Percentiles rank a stretch among this genome's conserved stretches.
These are phyloP conservation scores for Embidobia sp. DNA, from an alignment of 2,888 invertebrate genomes.

Conservation along the genomic window DNA sequence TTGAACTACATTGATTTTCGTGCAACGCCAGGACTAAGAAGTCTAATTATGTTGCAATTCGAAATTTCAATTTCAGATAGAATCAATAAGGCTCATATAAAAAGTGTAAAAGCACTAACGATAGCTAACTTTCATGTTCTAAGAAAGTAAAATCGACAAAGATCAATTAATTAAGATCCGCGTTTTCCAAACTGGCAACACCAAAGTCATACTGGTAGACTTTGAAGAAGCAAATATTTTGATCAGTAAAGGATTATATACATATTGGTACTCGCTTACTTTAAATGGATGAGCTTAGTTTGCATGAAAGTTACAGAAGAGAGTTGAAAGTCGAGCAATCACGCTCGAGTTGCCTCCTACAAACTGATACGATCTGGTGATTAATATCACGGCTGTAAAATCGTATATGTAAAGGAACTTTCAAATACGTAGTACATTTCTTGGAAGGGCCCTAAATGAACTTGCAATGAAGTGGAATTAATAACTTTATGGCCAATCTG, in stretches of 20 bases:
- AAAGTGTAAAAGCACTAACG: constrained; percentile 8
- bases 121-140: constrained; percentile 9
- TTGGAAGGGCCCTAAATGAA: no score
- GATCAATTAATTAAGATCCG: no score
- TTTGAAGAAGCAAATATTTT: constrained; percentile 2
- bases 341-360: constrained; percentile 26
- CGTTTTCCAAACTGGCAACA: no score
- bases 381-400: constrained; percentile 33
- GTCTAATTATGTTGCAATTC: constrained; percentile 12
- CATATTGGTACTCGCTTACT: constrained; percentile 6
- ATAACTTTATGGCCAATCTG: no score
- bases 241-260: constrained; percentile 9
- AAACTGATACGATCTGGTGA: constrained; percentile 23
- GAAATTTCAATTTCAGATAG: constrained; percentile 47
- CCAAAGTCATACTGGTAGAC: no score
- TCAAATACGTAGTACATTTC: no score
- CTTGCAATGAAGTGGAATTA: no score
- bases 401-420: no score
- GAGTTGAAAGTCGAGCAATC: constrained; percentile 44
- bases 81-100: background rate
- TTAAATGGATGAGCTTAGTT: constrained; percentile 19
- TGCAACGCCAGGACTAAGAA: background rate
- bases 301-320: constrained; percentile 35
- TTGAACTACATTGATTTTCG: constrained; percentile 15
- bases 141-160: constrained; percentile 18